Evolutionary conservation across 2,888 invertebrate species (phyloP), one percentile per base, ranked within the genome.

Genomic region (Pachycephus smyrnensis): DNA sequence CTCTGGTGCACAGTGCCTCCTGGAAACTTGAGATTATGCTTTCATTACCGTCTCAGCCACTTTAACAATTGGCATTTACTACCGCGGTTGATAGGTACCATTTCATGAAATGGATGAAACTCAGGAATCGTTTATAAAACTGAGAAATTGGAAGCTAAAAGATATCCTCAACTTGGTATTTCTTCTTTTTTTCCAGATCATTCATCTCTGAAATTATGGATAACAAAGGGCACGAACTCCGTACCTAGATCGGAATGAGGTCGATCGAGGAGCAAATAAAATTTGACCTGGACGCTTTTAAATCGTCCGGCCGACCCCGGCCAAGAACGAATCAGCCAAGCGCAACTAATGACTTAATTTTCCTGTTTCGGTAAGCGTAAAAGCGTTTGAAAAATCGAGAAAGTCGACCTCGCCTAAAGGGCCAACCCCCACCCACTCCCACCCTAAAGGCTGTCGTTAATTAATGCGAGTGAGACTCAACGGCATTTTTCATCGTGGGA

Each of bases 21-120:
- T 79, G 81, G 80, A 79, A 84, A 84, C 81, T 85, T 83, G 77
- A 78, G 81, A 84, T 84, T 82, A 82, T 82, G 83, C 83, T 85
- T 84, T 85, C 84, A 85, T 84, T 84, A 81, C 79, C 73, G 76
- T 79, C 82, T 83, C 83, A 82, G 82, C 82, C 79, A 81, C 83
- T 80, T 80, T 82, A 80, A 84, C 84, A 84, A 86, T 85, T 84
- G 82, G 79, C 82, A 82, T 84, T 84, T 82, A 80, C 79, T 73
- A 71, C 9, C 23, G 55, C 6, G 55, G 55, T 55, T 55, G 23
- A 55, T 55, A 55, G 23, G 55, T 23, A 55, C 55, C 23, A 55
- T 55, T 55, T 55, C 6, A 9, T 55, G 23, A 55, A 55, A 55
- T 23, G 23, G 9, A 23, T 23, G 55, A 23, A 55, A 23, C 55